A percentile compares a stretch with the other conserved stretches of the same genome.
Evolutionary conservation across 1,140 invertebrate species (phyloP).

Genomic region (Sitophilus oryzae): DNA sequence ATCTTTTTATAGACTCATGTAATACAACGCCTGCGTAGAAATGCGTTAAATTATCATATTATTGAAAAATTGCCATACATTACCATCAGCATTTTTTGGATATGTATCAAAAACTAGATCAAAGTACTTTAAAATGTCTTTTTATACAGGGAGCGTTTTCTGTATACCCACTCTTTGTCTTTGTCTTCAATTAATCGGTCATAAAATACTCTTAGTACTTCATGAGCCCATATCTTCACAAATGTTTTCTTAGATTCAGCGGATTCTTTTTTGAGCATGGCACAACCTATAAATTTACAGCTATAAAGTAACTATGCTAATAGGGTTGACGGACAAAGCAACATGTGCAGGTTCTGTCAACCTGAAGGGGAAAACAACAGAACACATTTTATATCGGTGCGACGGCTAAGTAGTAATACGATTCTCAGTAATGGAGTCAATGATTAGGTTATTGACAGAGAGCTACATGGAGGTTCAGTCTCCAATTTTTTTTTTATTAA

Average conservation of each 20-base stretch:
- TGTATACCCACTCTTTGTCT: slow-evolving; percentile 74
- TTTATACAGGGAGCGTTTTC: slow-evolving; percentile 58
- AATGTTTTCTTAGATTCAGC: slow-evolving; percentile 62
- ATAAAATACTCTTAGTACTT: slow-evolving; percentile 84
- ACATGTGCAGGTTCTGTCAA: too few species aligned
- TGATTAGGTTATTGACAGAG: too few species aligned
- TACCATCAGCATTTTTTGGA: slow-evolving; percentile 46
- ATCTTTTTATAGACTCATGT: slow-evolving; percentile 64
- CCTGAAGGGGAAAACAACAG: too few species aligned
- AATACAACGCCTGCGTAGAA: slow-evolving; percentile 49
- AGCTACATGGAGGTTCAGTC: too few species aligned
- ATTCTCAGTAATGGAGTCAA: too few species aligned
- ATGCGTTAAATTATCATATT: too few species aligned
- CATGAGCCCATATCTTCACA: slow-evolving; percentile 81
- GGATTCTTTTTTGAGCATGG: slow-evolving; percentile 76
- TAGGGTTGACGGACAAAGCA: too few species aligned
- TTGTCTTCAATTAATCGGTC: slow-evolving; percentile 74
- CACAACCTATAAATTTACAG: slow-evolving; percentile 67
- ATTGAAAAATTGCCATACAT: too few species aligned
- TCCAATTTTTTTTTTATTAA: too few species aligned
- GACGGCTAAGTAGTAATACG: too few species aligned
- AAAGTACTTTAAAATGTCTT: slow-evolving; percentile 66
- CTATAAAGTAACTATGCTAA: too few species aligned
- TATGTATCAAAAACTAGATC: slow-evolving; percentile 56
- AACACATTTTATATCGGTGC: too few species aligned